Evolutionary conservation across 37 sponge, comb jelly and placozoan genomes (phyloP).

Genomic region (Axinella damicornis): DNA sequence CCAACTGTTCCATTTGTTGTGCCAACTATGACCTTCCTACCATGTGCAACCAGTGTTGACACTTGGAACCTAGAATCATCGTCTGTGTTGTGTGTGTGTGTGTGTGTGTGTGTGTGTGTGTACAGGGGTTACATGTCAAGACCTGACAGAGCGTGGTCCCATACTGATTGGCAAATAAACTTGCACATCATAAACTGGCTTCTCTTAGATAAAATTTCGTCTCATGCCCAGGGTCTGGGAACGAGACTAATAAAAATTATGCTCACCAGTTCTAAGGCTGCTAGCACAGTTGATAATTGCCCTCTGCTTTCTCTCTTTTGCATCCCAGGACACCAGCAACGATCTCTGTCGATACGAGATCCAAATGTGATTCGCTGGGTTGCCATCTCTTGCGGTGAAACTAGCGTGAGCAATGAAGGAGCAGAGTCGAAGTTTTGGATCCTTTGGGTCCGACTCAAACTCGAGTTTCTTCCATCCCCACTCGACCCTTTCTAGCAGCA

Average conservation of each 20-base stretch:
- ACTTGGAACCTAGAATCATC: constrained; percentile 27
- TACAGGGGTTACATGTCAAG: not conserved
- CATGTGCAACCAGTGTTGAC: constrained; percentile 33
- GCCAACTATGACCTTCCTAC: constrained; percentile 43
- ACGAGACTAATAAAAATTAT: not conserved
- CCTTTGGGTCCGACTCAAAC: constrained; percentile 8
- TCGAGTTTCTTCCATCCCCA: constrained; percentile 10
- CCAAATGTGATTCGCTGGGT: constrained; percentile 49
- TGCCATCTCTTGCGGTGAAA: constrained; percentile 43
- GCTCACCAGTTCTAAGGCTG: constrained; percentile 37
- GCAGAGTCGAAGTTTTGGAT: constrained; percentile 30
- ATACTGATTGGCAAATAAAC: too few relatives aligned
- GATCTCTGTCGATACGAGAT: constrained; percentile 52
- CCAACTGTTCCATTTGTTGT: constrained; percentile 50
- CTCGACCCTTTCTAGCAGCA: constrained; percentile 27
- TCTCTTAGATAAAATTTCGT: too few relatives aligned
- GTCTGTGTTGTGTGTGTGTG: not conserved
- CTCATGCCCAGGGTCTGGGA: too few relatives aligned
- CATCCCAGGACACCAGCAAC: constrained; percentile 67
- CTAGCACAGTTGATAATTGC: constrained; percentile 37
- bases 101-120: not conserved
- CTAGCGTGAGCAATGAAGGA: constrained; percentile 48
- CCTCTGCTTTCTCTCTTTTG: constrained; percentile 45
- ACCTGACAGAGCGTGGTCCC: too few relatives aligned
- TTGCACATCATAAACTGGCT: too few relatives aligned